Percentiles rank a stretch among this genome's conserved stretches.
Evolutionary conservation across 2,113 vertebrate genomes (phyloP).

Genomic region (Psettodes erumei): DNA sequence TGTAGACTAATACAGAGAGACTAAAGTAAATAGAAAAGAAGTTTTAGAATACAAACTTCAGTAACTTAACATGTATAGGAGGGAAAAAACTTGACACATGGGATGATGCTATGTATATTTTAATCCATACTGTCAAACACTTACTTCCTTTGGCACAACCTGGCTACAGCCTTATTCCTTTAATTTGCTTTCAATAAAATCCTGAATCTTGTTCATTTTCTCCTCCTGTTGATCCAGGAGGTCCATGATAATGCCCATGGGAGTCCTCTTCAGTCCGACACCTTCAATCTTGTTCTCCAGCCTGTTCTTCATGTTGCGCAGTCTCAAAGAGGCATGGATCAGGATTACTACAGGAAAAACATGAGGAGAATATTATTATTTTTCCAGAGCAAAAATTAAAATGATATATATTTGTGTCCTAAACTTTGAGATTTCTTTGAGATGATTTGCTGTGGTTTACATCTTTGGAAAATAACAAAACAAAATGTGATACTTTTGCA

Average conservation of each 20-base stretch:
- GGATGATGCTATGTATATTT: constrained; percentile 23
- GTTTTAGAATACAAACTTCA: constrained; percentile 30
- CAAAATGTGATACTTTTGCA: constrained; percentile 33
- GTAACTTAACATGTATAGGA: constrained; percentile 31
- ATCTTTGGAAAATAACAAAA: constrained; percentile 7
- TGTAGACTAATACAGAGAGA: constrained; percentile 15
- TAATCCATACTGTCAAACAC: constrained; percentile 28
- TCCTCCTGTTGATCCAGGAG: constrained; percentile 97
- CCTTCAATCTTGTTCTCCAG: constrained; percentile 97
- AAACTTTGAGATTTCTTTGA: background rate
- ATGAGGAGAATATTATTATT: background rate
- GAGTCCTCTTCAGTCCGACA: constrained; percentile 93
- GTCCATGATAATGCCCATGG: constrained; percentile 94
- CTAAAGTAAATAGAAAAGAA: constrained; percentile 16
- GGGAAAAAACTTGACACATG: constrained; percentile 23
- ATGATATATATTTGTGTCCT: background rate
- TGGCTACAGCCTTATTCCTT: constrained; percentile 84
- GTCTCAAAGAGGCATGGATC: constrained; percentile 93
- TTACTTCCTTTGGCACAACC: constrained; percentile 10
- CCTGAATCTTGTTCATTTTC: constrained; percentile 90
- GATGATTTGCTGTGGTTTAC: background rate
- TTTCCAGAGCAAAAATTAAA: background rate
- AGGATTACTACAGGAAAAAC: constrained; percentile 87
- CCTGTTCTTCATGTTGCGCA: constrained; percentile 95
- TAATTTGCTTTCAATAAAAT: constrained; percentile 88